Conservation (phyloP, 2,113 vertebrate genomes). For the Eudorcas thomsonii region DNA sequence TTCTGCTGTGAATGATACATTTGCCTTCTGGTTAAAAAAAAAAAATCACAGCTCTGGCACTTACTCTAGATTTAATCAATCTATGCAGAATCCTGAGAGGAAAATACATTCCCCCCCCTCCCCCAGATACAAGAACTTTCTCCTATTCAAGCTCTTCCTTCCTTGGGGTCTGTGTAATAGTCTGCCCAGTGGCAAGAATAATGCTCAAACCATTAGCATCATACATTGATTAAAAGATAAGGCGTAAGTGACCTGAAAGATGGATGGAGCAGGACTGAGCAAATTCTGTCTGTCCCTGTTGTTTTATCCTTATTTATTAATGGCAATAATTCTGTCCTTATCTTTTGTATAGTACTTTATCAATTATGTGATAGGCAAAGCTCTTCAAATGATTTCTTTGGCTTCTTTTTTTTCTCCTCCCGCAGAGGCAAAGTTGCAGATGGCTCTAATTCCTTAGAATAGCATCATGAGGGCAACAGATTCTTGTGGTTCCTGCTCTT, state of each 20-base stretch:
- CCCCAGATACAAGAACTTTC: background rate
- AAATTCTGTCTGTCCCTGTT: constrained; percentile 28
- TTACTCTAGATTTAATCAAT: background rate
- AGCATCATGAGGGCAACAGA: background rate
- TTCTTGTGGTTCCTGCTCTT: background rate
- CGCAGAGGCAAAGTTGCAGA: background rate
- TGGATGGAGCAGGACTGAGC: background rate
- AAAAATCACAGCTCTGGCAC: background rate
- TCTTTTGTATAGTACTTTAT: background rate
- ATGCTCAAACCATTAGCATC: background rate
- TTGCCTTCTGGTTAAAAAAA: background rate
- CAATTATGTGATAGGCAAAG: background rate
- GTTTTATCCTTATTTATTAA: constrained; percentile 51
- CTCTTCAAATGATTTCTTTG: background rate
- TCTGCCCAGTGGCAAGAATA: background rate
- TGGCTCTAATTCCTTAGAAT: background rate
- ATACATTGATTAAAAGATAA: constrained; percentile 15
- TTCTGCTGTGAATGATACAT: background rate
- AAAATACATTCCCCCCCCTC: background rate
- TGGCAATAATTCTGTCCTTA: constrained; percentile 15
- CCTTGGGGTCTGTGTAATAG: background rate
- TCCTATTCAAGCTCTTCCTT: background rate
- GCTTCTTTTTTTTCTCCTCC: background rate
- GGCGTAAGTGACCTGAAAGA: background rate
- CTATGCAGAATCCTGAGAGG: background rate